These are phyloP conservation scores for Ctenoplectra terminalis DNA, from an alignment of 1,140 invertebrate genomes.

Conservation along the genomic window DNA sequence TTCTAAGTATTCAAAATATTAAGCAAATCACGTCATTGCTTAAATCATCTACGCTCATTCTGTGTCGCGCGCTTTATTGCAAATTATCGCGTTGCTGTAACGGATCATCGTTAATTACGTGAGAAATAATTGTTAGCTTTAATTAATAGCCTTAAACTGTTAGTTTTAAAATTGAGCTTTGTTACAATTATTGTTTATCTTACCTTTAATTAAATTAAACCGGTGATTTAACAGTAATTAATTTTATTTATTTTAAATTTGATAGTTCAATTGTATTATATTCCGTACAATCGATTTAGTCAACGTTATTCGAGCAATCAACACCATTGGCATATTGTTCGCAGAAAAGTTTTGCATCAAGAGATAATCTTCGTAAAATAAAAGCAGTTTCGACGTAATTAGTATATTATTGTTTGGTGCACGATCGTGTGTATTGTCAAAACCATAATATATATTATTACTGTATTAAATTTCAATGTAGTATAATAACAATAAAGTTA, in stretches of 20 bases:
- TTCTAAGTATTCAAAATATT: background rate
- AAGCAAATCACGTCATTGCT: conserved; percentile 14
- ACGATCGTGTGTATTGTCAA: background rate
- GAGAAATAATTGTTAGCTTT: background rate
- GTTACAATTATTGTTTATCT: background rate
- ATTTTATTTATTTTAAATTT: background rate
- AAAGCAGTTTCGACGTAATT: conserved; percentile 9
- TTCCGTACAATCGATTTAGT: too few species aligned
- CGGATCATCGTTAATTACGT: background rate
- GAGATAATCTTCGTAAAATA: background rate
- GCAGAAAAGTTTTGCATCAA: too few species aligned
- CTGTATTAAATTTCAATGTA: background rate
- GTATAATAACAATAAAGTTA: background rate
- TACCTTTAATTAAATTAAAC: background rate
- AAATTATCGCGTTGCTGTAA: background rate
- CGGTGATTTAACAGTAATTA: background rate
- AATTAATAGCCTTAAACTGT: background rate
- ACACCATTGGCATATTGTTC: too few species aligned
- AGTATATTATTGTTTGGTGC: background rate
- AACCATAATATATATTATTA: background rate
- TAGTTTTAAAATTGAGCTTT: background rate
- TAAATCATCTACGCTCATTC: background rate
- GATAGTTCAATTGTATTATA: too few species aligned
- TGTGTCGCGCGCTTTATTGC: background rate
- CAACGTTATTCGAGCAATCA: too few species aligned